Evolutionary conservation across 2,888 invertebrate species (phyloP), one percentile per base, ranked within the genome.

Genomic region (Dicyrtoma fusca): DNA sequence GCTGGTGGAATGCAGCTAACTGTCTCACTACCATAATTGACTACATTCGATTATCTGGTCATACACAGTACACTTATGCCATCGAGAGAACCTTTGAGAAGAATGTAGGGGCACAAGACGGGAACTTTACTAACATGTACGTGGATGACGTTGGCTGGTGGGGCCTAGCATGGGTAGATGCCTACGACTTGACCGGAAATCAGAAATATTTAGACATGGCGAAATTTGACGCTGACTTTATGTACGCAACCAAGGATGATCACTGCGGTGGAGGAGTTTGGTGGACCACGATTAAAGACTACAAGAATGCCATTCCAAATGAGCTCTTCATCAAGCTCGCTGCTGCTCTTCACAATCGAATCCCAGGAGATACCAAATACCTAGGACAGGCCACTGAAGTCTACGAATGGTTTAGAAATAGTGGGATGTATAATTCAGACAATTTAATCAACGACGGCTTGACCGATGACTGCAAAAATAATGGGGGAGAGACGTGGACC

Each of bases 161-260:
- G 78, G 78, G 77, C 8, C 47, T 78, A 3, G 78, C 75, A 0
- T 78, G 75, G 76, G 74, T 77, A 0, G 62, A 44, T 14, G 75
- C 78, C 8, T 78, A 71, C 51, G 78, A 78, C 21, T n/a, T 75
- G 3, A 75, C 74, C 0, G 74, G 76, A 25, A 55, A 78, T 26
- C 10, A 25, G 1, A 78, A 78, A 64, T 78, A 78, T 44, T 57
- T 78, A n/a, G 74, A 78, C 13, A 78, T 78, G 78, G 78, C 78
- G 1, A 70, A 73, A 55, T 71, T 73, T 13, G 76, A 77, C 47
- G 17, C 78, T n/a, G 78, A 78, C 42, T 78, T 75, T 51, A 63
- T 71, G 42, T 78, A 76, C 63, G 70, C 55, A 17, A 76, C 73
- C 51, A 72, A 68, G 51, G 78, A 78, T 34, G 49, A 69, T 34